Base-by-base conservation (phyloP, 2,888 invertebrate species). In the Eristalis tenax region DNA sequence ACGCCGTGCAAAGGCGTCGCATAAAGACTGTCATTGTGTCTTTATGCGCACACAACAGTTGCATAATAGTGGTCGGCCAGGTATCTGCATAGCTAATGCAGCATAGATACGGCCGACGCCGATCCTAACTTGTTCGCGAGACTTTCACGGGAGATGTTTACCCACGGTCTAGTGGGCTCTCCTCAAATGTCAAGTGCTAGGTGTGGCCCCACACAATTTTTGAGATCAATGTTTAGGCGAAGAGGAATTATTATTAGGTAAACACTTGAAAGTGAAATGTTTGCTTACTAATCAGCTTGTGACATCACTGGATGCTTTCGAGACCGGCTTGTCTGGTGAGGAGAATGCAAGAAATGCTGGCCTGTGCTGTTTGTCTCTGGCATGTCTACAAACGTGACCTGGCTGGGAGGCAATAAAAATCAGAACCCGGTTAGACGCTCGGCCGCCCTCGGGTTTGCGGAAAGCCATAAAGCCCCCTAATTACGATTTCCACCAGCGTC, bases 181-280 rank as follows among this genome's bases (percentile, higher is more conserved):
- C 13, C 68, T 32, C 68, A 32, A 69, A 69, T 32, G 68, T 56
- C 68, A 69, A 69, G 68, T 69, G 56, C 68, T 69, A 56, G 68
- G 68, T 69, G 68, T 56, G 68, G 56, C 18, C 28, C 32, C 13
- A 18, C 18, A 8, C 22, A 50, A 26, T n/a, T 68, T 68, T 68
- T 22, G 50, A 68, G 68, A 28, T 32, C 68, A 69, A 32, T 69
- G 56, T 26, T 69, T 32, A 40, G 56, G 56, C 28, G 50, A 28
- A 69, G 50, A 43, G 50, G 56, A 18, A 32, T 18, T 18, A 32
- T 18, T 18, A 18, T 69, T 69, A 69, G 68, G 68, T 69, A 69
- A 69, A 56, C 68, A 69, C 56, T 69, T 69, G 43, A 26, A 56
- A 50, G 68, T 69, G 68, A 56, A 69, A 69, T 56, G 56, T 56